Evolutionary conservation across 2,888 invertebrate species (phyloP).

Genomic region (Phymatocera aterrima): DNA sequence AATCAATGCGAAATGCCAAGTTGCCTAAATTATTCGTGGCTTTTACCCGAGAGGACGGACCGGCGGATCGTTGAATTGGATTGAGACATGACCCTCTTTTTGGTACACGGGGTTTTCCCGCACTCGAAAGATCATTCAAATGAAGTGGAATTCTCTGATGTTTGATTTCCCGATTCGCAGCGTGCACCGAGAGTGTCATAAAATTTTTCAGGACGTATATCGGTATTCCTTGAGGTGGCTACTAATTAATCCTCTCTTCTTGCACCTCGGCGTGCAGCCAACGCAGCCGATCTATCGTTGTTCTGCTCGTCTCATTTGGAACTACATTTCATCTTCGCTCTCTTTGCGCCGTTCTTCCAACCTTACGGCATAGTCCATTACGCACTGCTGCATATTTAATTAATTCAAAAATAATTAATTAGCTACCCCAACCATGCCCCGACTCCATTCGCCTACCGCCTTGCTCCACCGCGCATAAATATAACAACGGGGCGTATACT

Average conservation of each 20-base stretch:
- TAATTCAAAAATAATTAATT: constrained; percentile 59
- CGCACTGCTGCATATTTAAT: constrained; percentile 49
- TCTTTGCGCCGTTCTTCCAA: constrained; percentile 1
- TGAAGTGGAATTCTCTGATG: constrained; percentile 22
- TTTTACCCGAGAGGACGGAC: constrained; percentile 55
- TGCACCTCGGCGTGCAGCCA: not conserved
- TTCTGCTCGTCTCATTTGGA: not conserved
- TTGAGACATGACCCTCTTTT: constrained; percentile 52
- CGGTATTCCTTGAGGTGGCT: not conserved
- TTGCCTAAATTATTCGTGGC: constrained; percentile 59
- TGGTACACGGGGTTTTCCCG: not conserved
- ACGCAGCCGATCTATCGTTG: not conserved
- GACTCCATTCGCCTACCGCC: constrained; percentile 28
- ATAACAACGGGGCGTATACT: constrained; percentile 36
- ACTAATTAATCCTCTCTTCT: constrained; percentile 15
- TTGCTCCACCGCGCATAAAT: constrained; percentile 25
- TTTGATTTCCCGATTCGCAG: constrained; percentile 5
- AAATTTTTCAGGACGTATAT: not conserved
- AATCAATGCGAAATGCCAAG: constrained; percentile 58
- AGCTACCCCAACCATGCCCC: constrained; percentile 51
- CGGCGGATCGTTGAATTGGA: constrained; percentile 56
- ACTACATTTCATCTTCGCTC: not conserved
- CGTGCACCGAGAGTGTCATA: not conserved
- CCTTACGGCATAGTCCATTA: constrained; percentile 31
- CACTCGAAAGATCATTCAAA: not conserved